phyloP scores from a whole-genome alignment of 2,888 invertebrate species.

The Tromatobia lineatoria region DNA sequence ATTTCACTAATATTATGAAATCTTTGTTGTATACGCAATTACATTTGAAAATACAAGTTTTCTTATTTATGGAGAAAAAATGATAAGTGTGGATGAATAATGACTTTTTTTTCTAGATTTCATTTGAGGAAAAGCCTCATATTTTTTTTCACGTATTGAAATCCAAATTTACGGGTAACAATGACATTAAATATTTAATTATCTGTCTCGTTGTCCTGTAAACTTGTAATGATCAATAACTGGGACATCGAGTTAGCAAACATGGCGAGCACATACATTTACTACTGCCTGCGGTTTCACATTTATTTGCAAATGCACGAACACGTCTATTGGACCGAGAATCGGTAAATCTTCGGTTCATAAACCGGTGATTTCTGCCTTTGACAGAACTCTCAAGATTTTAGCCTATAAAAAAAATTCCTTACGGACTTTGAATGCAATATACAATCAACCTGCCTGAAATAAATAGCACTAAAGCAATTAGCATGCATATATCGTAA shows the following conservation, averaged over 20 bases:
- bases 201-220: background rate
- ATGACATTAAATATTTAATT: background rate
- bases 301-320: conserved; percentile 9
- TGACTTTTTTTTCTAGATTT: too few relatives aligned
- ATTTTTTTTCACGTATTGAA: too few relatives aligned
- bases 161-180: background rate
- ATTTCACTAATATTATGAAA: too few relatives aligned
- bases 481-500: conserved; percentile 13
- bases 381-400: conserved; percentile 26
- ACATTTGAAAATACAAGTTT: too few relatives aligned
- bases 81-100: too few relatives aligned
- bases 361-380: background rate
- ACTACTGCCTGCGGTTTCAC: background rate
- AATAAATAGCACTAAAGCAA: conserved; percentile 18
- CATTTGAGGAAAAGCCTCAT: too few relatives aligned
- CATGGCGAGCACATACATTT: background rate
- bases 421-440: conserved; percentile 30
- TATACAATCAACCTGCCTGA: conserved; percentile 46
- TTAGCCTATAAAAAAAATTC: background rate
- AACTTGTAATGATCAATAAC: background rate
- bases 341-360: background rate
- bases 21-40: too few relatives aligned
- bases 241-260: background rate
- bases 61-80: too few relatives aligned
- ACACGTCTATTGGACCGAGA: background rate